Percentiles rank a stretch among this genome's conserved stretches.
These are phyloP conservation scores for Nettapus auritus DNA, from an alignment of 2,113 vertebrate genomes.

Conservation along the genomic window DNA sequence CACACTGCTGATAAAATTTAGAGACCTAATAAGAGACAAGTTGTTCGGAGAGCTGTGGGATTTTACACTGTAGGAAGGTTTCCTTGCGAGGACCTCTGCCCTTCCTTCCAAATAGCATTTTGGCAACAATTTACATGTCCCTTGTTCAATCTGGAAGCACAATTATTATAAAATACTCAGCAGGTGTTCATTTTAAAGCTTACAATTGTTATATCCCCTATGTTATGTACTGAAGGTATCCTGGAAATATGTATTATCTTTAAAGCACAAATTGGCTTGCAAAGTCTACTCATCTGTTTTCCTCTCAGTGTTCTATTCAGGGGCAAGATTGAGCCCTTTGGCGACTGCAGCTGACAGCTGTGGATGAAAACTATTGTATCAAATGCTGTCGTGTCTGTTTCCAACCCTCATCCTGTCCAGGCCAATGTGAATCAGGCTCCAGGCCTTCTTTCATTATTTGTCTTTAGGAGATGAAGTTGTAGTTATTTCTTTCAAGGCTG, in stretches of 20 bases:
- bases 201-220: not conserved
- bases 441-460: not conserved
- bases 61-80: not conserved
- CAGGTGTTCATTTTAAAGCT: not conserved
- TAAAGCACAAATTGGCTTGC: not conserved
- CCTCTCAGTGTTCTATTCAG: not conserved
- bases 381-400: not conserved
- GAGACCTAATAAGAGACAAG: not conserved
- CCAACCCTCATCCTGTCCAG: not conserved
- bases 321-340: not conserved
- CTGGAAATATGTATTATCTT: not conserved
- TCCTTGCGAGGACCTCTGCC: not conserved
- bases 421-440: not conserved
- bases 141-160: not conserved
- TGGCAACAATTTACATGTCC: not conserved
- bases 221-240: not conserved
- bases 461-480: not conserved
- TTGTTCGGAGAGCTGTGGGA: not conserved
- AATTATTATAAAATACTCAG: not conserved
- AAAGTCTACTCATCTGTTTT: not conserved
- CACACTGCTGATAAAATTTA: not conserved
- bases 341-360: not conserved
- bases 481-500: not conserved
- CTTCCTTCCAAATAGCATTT: not conserved
- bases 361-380: not conserved